Evolutionary conservation across 2,797 vertebrate genomes (phyloP).

Genomic region (Myotis vivesi): DNA sequence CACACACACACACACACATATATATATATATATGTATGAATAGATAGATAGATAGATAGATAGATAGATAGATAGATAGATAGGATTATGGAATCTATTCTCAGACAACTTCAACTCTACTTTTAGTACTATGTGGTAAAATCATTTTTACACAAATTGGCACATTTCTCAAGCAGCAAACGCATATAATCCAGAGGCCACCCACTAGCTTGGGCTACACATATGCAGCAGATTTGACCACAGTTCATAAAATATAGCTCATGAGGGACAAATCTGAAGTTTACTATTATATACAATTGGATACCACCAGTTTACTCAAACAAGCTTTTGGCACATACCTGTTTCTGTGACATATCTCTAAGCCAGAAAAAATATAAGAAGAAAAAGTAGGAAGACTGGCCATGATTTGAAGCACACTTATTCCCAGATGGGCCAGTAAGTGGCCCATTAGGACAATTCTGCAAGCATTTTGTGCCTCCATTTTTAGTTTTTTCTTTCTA

Average conservation of each 20-base stretch:
- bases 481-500: background rate
- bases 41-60: background rate
- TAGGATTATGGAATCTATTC: background rate
- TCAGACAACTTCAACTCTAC: background rate
- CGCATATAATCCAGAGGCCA: background rate
- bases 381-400: background rate
- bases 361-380: background rate
- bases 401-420: background rate
- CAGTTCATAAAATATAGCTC: background rate
- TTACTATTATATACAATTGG: background rate
- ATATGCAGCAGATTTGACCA: background rate
- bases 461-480: background rate
- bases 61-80: no score
- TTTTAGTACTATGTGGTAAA: background rate
- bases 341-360: background rate
- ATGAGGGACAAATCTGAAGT: background rate
- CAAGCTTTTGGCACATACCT: background rate
- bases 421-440: background rate
- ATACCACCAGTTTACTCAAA: background rate
- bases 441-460: background rate
- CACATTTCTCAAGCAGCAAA: background rate
- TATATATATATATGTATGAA: no score
- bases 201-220: background rate
- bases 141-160: background rate
- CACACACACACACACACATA: no score